A percentile compares a stretch with the other conserved stretches of the same genome.
Evolutionary conservation across 2,797 vertebrate genomes (phyloP).

Genomic region (Cygnus olor): DNA sequence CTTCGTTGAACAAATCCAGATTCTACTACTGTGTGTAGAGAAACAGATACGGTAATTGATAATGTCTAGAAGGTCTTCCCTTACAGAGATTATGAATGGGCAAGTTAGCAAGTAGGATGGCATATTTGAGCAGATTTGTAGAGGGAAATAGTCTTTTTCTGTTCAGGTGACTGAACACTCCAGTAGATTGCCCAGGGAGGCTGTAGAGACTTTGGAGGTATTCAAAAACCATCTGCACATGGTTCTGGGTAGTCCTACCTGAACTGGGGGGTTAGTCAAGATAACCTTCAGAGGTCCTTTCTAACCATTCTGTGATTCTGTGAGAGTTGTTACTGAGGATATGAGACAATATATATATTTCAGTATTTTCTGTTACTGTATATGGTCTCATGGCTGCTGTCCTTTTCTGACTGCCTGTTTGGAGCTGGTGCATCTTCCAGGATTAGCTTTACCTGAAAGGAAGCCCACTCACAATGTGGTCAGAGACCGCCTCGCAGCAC

Average conservation of each 20-base stretch:
- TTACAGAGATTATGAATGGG: background rate
- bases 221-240: background rate
- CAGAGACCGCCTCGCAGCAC: background rate
- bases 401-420: background rate
- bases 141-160: background rate
- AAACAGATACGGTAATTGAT: background rate
- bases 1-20: background rate
- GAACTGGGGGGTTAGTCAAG: background rate
- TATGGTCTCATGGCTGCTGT: background rate
- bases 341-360: background rate
- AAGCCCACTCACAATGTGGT: accelerated
- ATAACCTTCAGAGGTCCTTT: background rate
- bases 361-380: background rate
- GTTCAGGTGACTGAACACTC: background rate
- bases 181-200: background rate
- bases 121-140: background rate
- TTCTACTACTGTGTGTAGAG: background rate
- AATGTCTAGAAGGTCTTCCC: accelerated
- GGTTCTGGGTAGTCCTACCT: background rate
- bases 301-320: background rate
- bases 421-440: background rate
- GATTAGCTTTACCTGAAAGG: background rate
- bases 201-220: background rate
- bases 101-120: background rate
- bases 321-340: background rate